Conservation (phyloP, 2,888 invertebrate species). For the Rhopalosiphum nymphaeae region DNA sequence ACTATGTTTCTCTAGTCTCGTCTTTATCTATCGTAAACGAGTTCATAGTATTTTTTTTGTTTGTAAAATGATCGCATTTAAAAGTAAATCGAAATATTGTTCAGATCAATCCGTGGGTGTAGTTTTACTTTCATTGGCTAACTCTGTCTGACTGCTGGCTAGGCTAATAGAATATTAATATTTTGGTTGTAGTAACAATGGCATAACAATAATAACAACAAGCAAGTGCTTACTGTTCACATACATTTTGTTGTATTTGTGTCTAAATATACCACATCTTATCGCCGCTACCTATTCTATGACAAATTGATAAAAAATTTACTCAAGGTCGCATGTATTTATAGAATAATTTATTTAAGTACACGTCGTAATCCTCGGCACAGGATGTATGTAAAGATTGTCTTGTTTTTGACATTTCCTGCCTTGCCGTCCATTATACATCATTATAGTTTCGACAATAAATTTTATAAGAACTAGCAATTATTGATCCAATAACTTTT, state of each 20-base stretch:
- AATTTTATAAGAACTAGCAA: not conserved
- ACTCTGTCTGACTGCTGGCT: not conserved
- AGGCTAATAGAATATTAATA: not conserved
- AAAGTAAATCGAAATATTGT: not conserved
- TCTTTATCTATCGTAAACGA: not conserved
- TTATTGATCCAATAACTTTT: not conserved
- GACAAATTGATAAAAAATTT: slow-evolving; percentile 41
- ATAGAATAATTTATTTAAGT: slow-evolving; percentile 56
- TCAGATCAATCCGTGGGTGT: not conserved
- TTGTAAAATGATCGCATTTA: not conserved
- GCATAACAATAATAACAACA: not conserved
- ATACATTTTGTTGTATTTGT: slow-evolving; percentile 29
- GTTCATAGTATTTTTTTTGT: not conserved
- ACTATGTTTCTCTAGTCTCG: not conserved
- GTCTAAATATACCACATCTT: not conserved
- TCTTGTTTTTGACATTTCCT: slow-evolving; percentile 52
- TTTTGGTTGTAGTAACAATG: not conserved
- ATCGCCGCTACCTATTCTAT: slow-evolving; percentile 5
- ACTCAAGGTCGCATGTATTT: slow-evolving; percentile 29
- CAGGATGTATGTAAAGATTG: slow-evolving; percentile 57
- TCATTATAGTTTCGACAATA: not conserved
- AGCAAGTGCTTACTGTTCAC: not conserved
- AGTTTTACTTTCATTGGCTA: not conserved
- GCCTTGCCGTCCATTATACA: not conserved
- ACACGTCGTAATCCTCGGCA: slow-evolving; percentile 36